A percentile compares a stretch with the other conserved stretches of the same genome.
Conservation (phyloP, 2,797 vertebrate species). For the Heteromormyrus szaboi region DNA sequence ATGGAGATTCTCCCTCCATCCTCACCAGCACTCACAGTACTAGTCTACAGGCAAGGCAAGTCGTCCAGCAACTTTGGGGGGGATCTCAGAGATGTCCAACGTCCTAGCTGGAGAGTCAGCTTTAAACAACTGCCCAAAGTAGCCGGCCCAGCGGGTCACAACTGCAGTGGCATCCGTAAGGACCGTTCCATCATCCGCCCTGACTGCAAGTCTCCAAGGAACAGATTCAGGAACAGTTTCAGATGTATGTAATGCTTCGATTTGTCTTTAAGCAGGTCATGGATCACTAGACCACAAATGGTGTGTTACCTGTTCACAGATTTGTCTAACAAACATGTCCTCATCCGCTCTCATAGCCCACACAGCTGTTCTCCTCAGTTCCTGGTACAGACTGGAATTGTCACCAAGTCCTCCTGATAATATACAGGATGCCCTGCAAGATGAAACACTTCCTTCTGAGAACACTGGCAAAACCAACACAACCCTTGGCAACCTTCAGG, state of each 20-base stretch:
- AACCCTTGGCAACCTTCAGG: too few species aligned
- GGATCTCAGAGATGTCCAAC: not conserved
- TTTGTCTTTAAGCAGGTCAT: not conserved
- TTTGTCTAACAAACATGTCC: not conserved
- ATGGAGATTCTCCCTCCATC: not conserved
- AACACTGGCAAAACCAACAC: too few species aligned
- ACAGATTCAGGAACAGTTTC: not conserved
- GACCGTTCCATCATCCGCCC: not conserved
- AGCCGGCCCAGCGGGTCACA: not conserved
- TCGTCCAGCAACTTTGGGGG: not conserved
- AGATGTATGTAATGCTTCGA: not conserved
- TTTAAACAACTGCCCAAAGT: not conserved
- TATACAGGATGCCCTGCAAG: too few species aligned
- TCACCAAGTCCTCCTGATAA: too few species aligned
- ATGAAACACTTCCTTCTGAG: too few species aligned
- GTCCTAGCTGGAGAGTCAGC: not conserved
- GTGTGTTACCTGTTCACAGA: not conserved
- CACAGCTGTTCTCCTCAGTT: not conserved
- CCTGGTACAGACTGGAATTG: not conserved
- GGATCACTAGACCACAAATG: not conserved
- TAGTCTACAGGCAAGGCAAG: not conserved
- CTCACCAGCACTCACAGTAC: not conserved
- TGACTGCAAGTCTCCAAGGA: not conserved
- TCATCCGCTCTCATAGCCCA: not conserved
- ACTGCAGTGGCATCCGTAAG: not conserved